A percentile compares a stretch with the other conserved stretches of the same genome.
phyloP scores from a whole-genome alignment of 1,140 invertebrate species.

The Heliothis subflexa region DNA sequence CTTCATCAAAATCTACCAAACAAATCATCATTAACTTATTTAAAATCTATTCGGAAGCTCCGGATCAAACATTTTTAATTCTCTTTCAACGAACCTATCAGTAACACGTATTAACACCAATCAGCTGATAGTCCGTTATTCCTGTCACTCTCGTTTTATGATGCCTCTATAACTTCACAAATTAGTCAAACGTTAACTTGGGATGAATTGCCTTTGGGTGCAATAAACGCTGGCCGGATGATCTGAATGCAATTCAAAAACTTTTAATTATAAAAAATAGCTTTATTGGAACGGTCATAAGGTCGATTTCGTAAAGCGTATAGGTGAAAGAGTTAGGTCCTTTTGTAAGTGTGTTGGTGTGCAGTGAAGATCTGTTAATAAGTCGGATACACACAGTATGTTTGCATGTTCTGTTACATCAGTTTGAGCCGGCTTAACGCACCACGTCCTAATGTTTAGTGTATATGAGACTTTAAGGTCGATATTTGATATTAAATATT shows the following conservation, averaged over 20 bases:
- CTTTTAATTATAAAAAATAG: conserved; percentile 20
- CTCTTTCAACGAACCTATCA: conserved; percentile 32
- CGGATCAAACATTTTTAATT: conserved; percentile 12
- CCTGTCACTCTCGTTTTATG: conserved; percentile 67
- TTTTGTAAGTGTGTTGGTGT: conserved; percentile 48
- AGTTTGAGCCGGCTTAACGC: conserved; percentile 80
- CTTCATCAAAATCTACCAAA: conserved; percentile 2
- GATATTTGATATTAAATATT: conserved; percentile 82
- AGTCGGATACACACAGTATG: conserved; percentile 74
- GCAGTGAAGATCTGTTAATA: conserved; percentile 82
- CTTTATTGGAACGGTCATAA: conserved; percentile 43
- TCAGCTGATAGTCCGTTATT: conserved; percentile 74
- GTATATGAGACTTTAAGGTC: conserved; percentile 77
- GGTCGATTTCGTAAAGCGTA: conserved; percentile 26
- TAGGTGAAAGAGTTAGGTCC: conserved; percentile 42
- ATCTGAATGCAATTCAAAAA: conserved; percentile 71
- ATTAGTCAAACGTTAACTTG: conserved; percentile 85
- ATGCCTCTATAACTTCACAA: conserved; percentile 80
- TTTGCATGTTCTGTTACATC: conserved; percentile 80
- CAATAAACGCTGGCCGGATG: conserved; percentile 79
- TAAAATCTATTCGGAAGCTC: neutral
- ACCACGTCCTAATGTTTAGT: conserved; percentile 80
- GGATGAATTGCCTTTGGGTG: conserved; percentile 80
- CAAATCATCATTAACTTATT: neutral
- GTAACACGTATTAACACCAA: conserved; percentile 50